These are phyloP conservation scores for Oriolus oriolus DNA, from an alignment of 2,113 vertebrate species.

Conservation along the genomic window DNA sequence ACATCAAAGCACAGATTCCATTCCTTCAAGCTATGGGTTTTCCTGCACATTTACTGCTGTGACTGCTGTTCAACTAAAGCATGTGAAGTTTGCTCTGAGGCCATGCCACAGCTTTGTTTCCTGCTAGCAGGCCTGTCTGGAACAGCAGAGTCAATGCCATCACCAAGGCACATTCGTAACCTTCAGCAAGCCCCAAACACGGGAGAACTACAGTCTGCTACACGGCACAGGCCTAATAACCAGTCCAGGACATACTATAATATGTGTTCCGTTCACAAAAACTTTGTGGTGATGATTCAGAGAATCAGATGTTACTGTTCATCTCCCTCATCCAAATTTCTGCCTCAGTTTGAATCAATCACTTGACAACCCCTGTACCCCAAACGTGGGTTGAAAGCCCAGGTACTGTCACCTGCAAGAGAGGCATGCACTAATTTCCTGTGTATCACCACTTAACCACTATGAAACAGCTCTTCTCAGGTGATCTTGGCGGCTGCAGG, in stretches of 20 bases:
- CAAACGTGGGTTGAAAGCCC: background rate
- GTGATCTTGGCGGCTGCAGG: background rate
- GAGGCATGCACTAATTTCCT: accelerated
- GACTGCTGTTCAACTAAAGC: background rate
- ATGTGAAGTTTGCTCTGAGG: background rate
- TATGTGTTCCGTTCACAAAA: background rate
- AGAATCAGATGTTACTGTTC: background rate
- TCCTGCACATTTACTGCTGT: background rate
- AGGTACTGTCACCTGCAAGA: background rate
- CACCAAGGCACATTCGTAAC: background rate
- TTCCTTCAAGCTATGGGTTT: background rate
- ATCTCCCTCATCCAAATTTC: background rate
- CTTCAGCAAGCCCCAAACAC: background rate
- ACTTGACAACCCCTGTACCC: background rate
- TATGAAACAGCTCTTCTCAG: background rate
- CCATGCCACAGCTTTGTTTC: background rate
- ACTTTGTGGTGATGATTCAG: background rate
- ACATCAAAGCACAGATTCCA: background rate
- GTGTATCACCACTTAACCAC: background rate
- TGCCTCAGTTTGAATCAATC: background rate
- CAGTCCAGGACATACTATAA: accelerated
- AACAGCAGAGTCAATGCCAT: background rate
- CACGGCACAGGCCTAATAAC: background rate
- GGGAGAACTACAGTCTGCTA: background rate
- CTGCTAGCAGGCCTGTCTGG: background rate